phyloP scores from a whole-genome alignment of 2,888 invertebrate genomes.

The Charanyca ferruginea region DNA sequence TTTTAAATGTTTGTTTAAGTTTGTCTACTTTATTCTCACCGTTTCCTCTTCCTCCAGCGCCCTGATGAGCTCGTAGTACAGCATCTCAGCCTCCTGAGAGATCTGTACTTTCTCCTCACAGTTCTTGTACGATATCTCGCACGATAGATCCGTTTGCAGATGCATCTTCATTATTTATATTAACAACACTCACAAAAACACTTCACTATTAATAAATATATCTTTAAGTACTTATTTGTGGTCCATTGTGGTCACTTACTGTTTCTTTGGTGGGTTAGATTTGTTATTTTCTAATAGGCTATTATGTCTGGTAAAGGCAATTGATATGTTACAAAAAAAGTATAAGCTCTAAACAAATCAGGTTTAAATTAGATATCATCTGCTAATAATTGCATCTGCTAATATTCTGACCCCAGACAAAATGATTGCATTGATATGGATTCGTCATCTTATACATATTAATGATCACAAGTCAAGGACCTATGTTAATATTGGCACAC shows the following conservation, averaged over 20 bases:
- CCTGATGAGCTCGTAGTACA: constrained; percentile 88
- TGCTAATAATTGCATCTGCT: constrained; percentile 1
- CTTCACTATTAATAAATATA: constrained; percentile 55
- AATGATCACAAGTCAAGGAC: constrained; percentile 28
- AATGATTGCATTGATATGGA: constrained; percentile 1
- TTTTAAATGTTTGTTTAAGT: neutral
- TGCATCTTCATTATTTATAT: constrained; percentile 83
- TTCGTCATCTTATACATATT: constrained; percentile 31
- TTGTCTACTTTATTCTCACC: constrained; percentile 75
- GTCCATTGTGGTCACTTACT: constrained; percentile 45
- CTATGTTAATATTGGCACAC: constrained; percentile 9
- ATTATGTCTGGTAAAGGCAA: neutral
- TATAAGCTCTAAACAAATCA: neutral
- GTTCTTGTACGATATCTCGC: constrained; percentile 80
- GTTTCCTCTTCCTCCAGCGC: constrained; percentile 88
- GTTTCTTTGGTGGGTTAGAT: constrained; percentile 52
- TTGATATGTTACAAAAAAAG: neutral
- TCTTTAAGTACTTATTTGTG: constrained; percentile 29
- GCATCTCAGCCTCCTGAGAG: constrained; percentile 88
- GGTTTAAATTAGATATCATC: constrained; percentile 7
- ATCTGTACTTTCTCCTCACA: constrained; percentile 86
- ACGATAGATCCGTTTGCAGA: constrained; percentile 83
- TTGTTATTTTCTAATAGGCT: constrained; percentile 26
- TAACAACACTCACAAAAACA: constrained; percentile 58
- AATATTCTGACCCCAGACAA: constrained; percentile 3